Base-by-base conservation (phyloP, 1,140 invertebrate species). In the Belonocnema kinseyi region DNA sequence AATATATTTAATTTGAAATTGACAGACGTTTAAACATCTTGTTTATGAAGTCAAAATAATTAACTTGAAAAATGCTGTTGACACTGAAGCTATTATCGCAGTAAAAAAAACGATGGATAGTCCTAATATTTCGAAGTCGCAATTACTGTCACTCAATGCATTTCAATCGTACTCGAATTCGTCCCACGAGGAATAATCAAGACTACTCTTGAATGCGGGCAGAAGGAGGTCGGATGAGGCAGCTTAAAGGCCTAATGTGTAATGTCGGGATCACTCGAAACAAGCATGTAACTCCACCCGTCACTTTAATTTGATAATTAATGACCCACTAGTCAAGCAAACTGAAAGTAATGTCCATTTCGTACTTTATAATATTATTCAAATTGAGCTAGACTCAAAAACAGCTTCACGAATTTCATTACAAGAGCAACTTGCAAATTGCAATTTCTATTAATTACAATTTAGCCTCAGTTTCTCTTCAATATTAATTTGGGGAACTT, bases 131-230 rank as follows among this genome's bases (percentile, higher is more conserved):
- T 66, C 61, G 40, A 66, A 13, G 40, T n/a, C 21, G 33, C n/a
- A 66, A 66, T 66, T 66, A 66, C 61, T 66, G 61, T 66, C 26
- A 66, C n/a, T 66, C 13, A 66, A 40, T 66, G 33, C 13, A 66
- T 66, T 40, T 66, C 61, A 40, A 66, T 66, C 33, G 61, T 33
- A n/a, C 61, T 66, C 61, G 61, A 40, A 66, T 40, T 40, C 6
- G n/a, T 66, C 61, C 61, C 61, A 66, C 6, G 61, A 66, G 61
- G 61, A 66, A 66, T 66, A 40, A 66, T 66, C 61, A 66, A n/a
- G 61, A 7, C 61, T 66, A 61, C 21, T 66, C n/a, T 66, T 66
- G 33, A 66, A 66, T 66, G 33, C 61, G 61, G 33, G 33, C 10
- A 13, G 26, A 66, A 40, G 58, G 21, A 46, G 33, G 61, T 66